Percentiles rank a stretch among this genome's conserved stretches.
These are phyloP conservation scores for Ara ararauna DNA, from an alignment of 2,797 vertebrate genomes.

Conservation along the genomic window DNA sequence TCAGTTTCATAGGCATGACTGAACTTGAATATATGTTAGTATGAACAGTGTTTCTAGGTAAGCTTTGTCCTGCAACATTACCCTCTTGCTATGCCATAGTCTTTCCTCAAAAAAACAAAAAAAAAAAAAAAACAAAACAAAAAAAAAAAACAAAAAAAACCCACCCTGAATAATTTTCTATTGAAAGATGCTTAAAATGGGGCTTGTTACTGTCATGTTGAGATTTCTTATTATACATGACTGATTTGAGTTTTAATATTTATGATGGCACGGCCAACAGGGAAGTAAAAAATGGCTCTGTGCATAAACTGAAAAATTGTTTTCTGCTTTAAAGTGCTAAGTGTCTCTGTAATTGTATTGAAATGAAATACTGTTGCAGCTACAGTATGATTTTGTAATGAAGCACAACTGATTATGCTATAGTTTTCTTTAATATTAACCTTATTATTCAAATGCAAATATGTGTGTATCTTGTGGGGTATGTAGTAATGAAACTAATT, in stretches of 20 bases:
- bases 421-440: conserved; percentile 4
- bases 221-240: background rate
- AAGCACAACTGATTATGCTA: conserved; percentile 5
- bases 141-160: background rate
- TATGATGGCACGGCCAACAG: background rate
- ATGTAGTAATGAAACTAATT: background rate
- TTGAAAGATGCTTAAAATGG: background rate
- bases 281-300: conserved; percentile 22
- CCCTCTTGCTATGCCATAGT: background rate
- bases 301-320: background rate
- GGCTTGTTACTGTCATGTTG: background rate
- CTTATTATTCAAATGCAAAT: conserved; percentile 22
- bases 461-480: background rate
- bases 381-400: background rate
- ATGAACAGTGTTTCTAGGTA: background rate
- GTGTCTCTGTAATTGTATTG: background rate
- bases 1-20: background rate
- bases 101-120: background rate
- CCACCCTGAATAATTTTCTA: background rate
- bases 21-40: background rate
- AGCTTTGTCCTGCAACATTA: background rate
- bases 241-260: conserved; percentile 18
- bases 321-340: conserved; percentile 13
- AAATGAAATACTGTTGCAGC: background rate
- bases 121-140: too few species aligned